phyloP scores from a whole-genome alignment of 1,140 invertebrate species.

The Apocrypta bakeri region DNA sequence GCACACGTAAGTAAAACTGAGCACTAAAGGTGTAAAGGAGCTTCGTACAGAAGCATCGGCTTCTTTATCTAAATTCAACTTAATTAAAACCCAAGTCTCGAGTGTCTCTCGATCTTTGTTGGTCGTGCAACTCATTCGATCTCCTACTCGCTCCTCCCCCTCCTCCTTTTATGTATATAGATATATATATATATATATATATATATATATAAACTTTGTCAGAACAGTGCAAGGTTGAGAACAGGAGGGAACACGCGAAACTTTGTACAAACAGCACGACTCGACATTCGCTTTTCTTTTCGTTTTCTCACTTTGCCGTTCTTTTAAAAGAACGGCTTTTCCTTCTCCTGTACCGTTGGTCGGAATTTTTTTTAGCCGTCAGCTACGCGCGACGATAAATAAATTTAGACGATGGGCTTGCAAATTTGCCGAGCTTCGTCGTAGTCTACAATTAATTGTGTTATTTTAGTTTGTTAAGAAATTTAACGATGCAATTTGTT shows the following conservation, averaged over 20 bases:
- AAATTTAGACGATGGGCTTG: slow-evolving; percentile 13
- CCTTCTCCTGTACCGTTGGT: not conserved
- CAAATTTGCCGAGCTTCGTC: not conserved
- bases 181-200: too few relatives aligned
- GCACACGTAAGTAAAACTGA: slow-evolving; percentile 1
- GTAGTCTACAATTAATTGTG: not conserved
- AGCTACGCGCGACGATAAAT: slow-evolving; percentile 9
- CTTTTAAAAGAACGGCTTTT: not conserved
- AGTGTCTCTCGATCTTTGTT: slow-evolving; percentile 26
- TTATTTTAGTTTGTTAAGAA: not conserved
- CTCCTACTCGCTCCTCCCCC: slow-evolving; percentile 24
- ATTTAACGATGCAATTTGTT: not conserved
- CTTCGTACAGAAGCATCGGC: not conserved
- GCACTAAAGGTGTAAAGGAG: not conserved
- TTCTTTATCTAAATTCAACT: slow-evolving; percentile 41
- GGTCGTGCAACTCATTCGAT: slow-evolving; percentile 27
- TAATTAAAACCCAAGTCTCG: slow-evolving; percentile 42
- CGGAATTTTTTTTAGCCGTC: not conserved
- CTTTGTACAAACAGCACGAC: slow-evolving; percentile 19
- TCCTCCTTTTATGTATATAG: slow-evolving; percentile 27
- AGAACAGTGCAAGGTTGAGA: not conserved
- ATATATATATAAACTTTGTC: too few relatives aligned
- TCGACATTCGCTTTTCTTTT: slow-evolving; percentile 22
- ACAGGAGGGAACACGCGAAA: not conserved
- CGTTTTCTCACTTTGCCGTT: not conserved